A percentile compares a stretch with the other conserved stretches of the same genome.
Conservation (phyloP, 2,888 invertebrate species). For the Drosophila eohydei region DNA sequence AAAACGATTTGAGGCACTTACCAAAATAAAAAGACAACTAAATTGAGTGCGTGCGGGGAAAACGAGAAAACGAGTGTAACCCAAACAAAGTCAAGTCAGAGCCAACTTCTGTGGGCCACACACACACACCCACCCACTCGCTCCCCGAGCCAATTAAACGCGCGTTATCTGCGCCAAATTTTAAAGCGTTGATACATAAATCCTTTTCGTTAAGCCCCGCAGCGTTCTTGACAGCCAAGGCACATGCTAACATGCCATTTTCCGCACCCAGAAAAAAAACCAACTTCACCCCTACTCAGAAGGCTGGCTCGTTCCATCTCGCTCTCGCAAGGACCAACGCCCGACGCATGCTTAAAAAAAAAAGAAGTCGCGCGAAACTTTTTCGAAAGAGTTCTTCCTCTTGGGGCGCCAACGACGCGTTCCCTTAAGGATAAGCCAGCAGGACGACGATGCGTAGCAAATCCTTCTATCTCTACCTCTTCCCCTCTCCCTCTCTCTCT, state of each 20-base stretch:
- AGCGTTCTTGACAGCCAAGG: constrained; percentile 79
- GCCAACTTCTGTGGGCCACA: constrained; percentile 41
- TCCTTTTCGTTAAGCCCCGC: constrained; percentile 80
- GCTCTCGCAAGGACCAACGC: constrained; percentile 9
- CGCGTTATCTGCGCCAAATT: constrained; percentile 83
- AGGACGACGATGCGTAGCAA: constrained; percentile 55
- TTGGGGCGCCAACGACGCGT: constrained; percentile 54
- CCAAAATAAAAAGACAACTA: constrained; percentile 45
- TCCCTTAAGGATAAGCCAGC: constrained; percentile 72
- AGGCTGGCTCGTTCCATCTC: constrained; percentile 8
- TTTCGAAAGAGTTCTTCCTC: constrained; percentile 73
- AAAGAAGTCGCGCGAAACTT: constrained; percentile 65
- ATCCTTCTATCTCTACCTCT: constrained; percentile 28
- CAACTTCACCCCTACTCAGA: constrained; percentile 6
- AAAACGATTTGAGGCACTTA: constrained; percentile 66
- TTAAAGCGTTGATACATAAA: constrained; percentile 84
- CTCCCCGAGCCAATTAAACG: constrained; percentile 80
- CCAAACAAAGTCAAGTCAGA: constrained; percentile 41
- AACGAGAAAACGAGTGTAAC: constrained; percentile 1
- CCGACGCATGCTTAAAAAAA: constrained; percentile 26
- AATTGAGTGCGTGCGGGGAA: constrained; percentile 57
- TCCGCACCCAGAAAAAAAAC: constrained; percentile 56
- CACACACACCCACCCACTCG: constrained; percentile 44
- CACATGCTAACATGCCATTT: constrained; percentile 75
- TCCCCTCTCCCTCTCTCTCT: not conserved